Evolutionary conservation across 37 sponge, comb jelly and placozoan genomes (phyloP).

Genomic region (Tethya wilhelma): DNA sequence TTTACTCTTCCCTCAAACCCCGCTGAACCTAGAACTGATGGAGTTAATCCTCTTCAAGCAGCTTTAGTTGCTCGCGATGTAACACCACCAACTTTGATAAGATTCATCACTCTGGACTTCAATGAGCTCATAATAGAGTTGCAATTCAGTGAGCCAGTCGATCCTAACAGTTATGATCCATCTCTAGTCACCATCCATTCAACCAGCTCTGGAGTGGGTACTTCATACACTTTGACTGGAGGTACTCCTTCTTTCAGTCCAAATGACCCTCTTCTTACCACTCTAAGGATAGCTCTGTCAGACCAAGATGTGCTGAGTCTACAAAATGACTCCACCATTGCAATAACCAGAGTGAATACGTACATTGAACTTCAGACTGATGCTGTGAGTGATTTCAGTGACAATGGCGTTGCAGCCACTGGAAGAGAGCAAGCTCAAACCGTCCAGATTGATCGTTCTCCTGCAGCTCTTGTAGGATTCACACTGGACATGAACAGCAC

Average conservation of each 20-base stretch:
- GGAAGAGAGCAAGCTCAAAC: not conserved
- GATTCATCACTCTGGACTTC: slow-evolving; percentile 73
- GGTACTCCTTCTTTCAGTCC: slow-evolving; percentile 65
- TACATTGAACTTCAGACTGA: slow-evolving; percentile 44
- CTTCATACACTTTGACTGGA: slow-evolving; percentile 65
- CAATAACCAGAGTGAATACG: slow-evolving; percentile 51
- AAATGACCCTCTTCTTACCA: slow-evolving; percentile 44
- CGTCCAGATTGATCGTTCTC: slow-evolving; percentile 38
- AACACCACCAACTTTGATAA: slow-evolving; percentile 45
- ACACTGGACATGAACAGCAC: slow-evolving; percentile 86
- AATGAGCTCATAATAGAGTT: slow-evolving; percentile 63
- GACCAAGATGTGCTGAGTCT: slow-evolving; percentile 76
- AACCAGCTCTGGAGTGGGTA: slow-evolving; percentile 12
- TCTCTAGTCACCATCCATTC: slow-evolving; percentile 61
- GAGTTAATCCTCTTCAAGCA: slow-evolving; percentile 80
- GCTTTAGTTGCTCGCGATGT: slow-evolving; percentile 63
- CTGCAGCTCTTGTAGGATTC: slow-evolving; percentile 62
- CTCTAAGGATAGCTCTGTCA: slow-evolving; percentile 56
- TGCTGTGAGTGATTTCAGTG: slow-evolving; percentile 73
- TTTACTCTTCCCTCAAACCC: slow-evolving; percentile 22
- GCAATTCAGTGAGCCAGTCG: slow-evolving; percentile 82
- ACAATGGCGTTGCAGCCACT: slow-evolving; percentile 42
- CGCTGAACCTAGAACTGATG: slow-evolving; percentile 56
- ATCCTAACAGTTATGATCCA: slow-evolving; percentile 64
- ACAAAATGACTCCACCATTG: slow-evolving; percentile 64